phyloP scores from a whole-genome alignment of 2,113 vertebrate genomes.

The Callipepla californica region DNA sequence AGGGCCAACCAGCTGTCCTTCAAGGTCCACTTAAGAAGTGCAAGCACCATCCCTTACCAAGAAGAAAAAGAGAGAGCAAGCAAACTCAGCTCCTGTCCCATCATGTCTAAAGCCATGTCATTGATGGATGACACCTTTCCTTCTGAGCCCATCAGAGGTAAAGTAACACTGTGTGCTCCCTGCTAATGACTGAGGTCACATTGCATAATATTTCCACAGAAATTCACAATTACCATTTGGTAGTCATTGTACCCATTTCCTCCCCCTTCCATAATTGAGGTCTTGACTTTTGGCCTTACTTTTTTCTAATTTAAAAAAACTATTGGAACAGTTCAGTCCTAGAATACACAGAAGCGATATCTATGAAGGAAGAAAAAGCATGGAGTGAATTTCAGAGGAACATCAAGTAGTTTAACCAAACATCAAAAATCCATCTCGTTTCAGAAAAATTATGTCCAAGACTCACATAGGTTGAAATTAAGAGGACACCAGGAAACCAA shows the following conservation, averaged over 20 bases:
- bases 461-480: background rate
- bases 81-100: background rate
- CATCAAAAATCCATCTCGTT: background rate
- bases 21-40: background rate
- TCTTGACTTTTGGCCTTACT: background rate
- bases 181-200: background rate
- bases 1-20: background rate
- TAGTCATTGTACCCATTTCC: background rate
- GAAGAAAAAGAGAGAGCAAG: accelerated
- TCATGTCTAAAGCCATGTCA: background rate
- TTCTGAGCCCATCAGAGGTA: background rate
- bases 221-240: background rate
- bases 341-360: background rate
- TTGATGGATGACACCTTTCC: background rate
- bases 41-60: background rate
- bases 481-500: background rate
- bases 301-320: background rate
- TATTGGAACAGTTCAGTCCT: background rate
- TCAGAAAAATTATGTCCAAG: background rate
- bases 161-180: background rate
- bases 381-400: background rate
- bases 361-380: background rate
- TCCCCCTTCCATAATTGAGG: background rate
- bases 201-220: background rate
- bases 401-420: background rate